A percentile compares a stretch with the other conserved stretches of the same genome.
Evolutionary conservation across 2,888 invertebrate species (phyloP).

Genomic region (Petrophora chlorosata): DNA sequence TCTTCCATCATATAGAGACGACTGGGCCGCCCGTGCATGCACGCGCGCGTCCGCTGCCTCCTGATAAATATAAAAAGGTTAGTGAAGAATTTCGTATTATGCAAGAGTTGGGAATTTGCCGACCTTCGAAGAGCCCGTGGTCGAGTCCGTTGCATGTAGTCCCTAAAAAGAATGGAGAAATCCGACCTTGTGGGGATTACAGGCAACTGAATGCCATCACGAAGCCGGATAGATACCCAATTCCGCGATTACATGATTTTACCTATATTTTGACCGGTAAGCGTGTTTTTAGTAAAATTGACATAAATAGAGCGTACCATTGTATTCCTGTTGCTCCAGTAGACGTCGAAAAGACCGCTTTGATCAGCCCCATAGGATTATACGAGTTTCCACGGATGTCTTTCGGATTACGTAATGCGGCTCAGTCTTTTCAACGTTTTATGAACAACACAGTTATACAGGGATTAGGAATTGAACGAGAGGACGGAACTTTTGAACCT

Average conservation of each 20-base stretch:
- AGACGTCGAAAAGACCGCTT: not conserved
- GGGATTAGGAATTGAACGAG: too few species aligned
- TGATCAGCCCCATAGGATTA: conserved; percentile 34
- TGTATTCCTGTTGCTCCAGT: too few species aligned
- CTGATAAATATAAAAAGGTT: too few species aligned
- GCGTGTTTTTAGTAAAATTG: not conserved
- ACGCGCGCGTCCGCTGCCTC: conserved; percentile 3
- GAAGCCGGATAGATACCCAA: conserved; percentile 30
- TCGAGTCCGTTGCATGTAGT: conserved; percentile 42
- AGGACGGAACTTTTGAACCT: not conserved
- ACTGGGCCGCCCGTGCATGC: conserved; percentile 23
- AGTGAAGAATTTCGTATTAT: conserved; percentile 32
- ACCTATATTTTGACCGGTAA: conserved; percentile 15
- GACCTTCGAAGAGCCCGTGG: conserved; percentile 38
- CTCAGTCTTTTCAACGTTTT: not conserved
- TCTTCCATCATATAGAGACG: conserved; percentile 25
- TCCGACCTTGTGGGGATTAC: conserved; percentile 46
- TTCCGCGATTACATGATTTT: conserved; percentile 14
- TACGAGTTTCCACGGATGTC: not conserved
- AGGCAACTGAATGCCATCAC: conserved; percentile 29
- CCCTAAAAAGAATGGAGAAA: conserved; percentile 35
- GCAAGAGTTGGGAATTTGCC: conserved; percentile 34
- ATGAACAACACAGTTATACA: not conserved
- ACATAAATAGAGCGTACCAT: not conserved
- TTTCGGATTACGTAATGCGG: not conserved